These are phyloP conservation scores for Drosophila kepulauana DNA, from an alignment of 1,140 invertebrate species.

Conservation along the genomic window DNA sequence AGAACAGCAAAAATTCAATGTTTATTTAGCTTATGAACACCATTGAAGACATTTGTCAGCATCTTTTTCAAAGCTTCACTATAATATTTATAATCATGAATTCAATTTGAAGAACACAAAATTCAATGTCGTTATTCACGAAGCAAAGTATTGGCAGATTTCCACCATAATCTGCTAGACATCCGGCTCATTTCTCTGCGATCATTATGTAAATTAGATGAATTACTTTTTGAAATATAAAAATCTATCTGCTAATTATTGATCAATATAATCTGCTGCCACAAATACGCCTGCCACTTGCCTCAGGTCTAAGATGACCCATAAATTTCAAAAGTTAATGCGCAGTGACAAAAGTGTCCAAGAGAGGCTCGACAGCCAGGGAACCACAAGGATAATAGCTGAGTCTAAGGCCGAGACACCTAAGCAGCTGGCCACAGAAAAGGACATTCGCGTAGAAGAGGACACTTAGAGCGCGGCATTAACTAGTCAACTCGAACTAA, in stretches of 20 bases:
- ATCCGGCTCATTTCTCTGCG: background rate
- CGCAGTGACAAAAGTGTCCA: constrained; percentile 53
- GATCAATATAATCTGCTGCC: constrained; percentile 34
- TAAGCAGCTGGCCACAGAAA: constrained; percentile 33
- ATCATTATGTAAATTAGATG: constrained; percentile 6
- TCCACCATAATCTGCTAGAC: background rate
- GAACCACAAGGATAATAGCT: constrained; percentile 1
- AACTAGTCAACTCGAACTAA: constrained; percentile 84
- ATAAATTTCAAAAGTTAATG: constrained; percentile 81
- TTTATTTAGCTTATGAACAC: too few species aligned
- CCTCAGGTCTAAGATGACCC: constrained; percentile 36
- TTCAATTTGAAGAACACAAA: too few species aligned
- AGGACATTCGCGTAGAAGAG: constrained; percentile 50
- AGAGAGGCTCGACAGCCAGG: background rate
- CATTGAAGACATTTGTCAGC: too few species aligned
- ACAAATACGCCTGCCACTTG: constrained; percentile 27
- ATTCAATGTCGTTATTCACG: too few species aligned
- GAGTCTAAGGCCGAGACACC: constrained; percentile 33
- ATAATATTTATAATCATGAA: too few species aligned
- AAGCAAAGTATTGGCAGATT: too few species aligned
- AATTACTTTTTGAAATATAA: background rate
- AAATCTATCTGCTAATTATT: constrained; percentile 31
- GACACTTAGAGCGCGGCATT: constrained; percentile 60
- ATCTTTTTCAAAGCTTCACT: too few species aligned
- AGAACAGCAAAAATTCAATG: too few species aligned